Evolutionary conservation across 2,797 vertebrate genomes (phyloP).

Genomic region (Leucoraja ocellata): DNA sequence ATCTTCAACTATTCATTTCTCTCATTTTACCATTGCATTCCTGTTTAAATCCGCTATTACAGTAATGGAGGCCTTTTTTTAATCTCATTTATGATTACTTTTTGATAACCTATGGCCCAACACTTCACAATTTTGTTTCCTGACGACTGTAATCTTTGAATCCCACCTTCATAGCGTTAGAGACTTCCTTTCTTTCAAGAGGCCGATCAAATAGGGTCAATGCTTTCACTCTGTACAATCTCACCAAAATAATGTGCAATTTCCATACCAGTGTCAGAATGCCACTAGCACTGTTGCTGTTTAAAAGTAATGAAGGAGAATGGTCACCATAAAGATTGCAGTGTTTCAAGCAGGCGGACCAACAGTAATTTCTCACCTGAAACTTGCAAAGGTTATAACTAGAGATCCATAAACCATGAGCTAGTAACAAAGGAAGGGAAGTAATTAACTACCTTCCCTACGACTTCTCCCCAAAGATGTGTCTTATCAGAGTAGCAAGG

Average conservation of each 20-base stretch:
- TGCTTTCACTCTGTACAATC: neutral
- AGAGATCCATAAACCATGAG: too few species aligned
- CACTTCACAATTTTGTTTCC: neutral
- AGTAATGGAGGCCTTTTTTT: neutral
- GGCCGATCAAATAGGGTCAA: neutral
- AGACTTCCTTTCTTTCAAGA: neutral
- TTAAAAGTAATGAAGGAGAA: too few species aligned
- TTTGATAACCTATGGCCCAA: neutral
- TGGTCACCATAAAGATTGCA: too few species aligned
- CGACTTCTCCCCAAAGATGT: neutral
- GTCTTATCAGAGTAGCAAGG: neutral
- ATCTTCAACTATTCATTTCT: constrained; percentile 61
- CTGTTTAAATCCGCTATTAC: neutral
- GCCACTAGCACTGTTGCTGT: too few species aligned
- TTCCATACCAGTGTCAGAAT: neutral
- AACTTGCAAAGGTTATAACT: too few species aligned
- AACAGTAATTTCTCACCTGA: too few species aligned
- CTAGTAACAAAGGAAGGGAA: neutral
- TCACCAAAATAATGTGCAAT: neutral
- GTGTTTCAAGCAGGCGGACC: too few species aligned
- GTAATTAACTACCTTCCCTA: neutral
- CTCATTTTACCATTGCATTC: constrained; percentile 38
- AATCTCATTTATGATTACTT: neutral
- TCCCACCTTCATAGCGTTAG: neutral
- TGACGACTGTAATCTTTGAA: neutral